A percentile compares a stretch with the other conserved stretches of the same genome.
phyloP scores from a whole-genome alignment of 37 sponge, comb jelly and placozoan species.

The Cladorhizidae sp. region DNA sequence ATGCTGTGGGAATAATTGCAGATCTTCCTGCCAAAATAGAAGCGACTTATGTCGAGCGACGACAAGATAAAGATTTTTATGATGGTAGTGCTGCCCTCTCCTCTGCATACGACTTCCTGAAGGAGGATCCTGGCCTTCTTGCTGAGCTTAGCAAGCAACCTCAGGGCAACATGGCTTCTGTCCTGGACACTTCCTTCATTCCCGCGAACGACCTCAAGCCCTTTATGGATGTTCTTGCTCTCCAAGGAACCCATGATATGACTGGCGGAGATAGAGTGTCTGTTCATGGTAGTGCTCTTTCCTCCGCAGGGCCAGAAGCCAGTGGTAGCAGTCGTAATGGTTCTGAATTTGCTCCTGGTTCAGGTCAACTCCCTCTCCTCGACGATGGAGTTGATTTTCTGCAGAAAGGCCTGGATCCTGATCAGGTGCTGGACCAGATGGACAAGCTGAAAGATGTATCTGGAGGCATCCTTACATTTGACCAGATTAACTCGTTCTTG shows the following conservation, averaged over 20 bases:
- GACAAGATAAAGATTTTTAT: too few relatives aligned
- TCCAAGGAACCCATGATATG: not conserved
- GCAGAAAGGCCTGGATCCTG: constrained; percentile 10
- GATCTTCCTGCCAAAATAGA: too few relatives aligned
- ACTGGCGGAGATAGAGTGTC: not conserved
- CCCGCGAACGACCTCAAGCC: not conserved
- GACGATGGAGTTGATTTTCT: constrained; percentile 12
- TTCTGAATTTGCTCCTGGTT: not conserved
- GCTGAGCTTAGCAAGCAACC: constrained; percentile 1
- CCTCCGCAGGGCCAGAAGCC: not conserved
- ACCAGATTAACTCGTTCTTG: constrained; percentile 45
- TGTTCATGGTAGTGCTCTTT: not conserved
- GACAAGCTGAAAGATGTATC: constrained; percentile 16
- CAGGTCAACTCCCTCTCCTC: not conserved
- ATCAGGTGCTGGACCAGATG: constrained; percentile 33
- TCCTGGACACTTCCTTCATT: not conserved
- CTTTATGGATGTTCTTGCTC: not conserved
- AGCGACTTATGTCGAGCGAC: too few relatives aligned
- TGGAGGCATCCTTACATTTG: constrained; percentile 20
- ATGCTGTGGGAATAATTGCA: too few relatives aligned
- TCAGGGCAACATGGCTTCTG: not conserved
- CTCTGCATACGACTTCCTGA: constrained; percentile 22
- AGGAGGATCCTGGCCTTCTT: constrained; percentile 22
- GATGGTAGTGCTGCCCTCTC: not conserved
- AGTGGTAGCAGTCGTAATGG: not conserved